A percentile compares a stretch with the other conserved stretches of the same genome.
Conservation (phyloP, 2,113 vertebrate species). For the Mola mola region DNA sequence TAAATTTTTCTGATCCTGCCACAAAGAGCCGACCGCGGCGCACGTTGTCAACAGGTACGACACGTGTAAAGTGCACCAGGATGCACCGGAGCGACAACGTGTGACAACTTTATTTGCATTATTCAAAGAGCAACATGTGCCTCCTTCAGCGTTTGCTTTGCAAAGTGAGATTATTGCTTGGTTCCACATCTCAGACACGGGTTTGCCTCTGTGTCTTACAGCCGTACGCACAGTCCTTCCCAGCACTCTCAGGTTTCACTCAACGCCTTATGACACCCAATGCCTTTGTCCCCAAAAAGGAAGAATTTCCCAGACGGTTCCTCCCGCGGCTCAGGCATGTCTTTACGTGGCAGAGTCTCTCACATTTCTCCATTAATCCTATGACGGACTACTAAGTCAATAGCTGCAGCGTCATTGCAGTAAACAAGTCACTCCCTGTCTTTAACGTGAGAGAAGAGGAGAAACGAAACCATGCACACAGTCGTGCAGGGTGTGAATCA, state of each 20-base stretch:
- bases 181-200: background rate
- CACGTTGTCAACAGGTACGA: background rate
- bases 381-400: conserved; percentile 38
- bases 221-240: conserved; percentile 10
- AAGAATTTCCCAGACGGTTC: conserved; percentile 29
- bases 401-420: conserved; percentile 30
- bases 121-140: conserved; percentile 32
- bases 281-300: conserved; percentile 38
- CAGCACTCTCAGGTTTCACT: conserved; percentile 47
- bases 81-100: conserved; percentile 26
- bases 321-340: conserved; percentile 26
- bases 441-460: conserved; percentile 30
- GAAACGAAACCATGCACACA: conserved; percentile 52
- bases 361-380: conserved; percentile 3
- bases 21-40: too few relatives aligned
- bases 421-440: conserved; percentile 28
- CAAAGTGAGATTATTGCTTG: background rate
- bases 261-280: conserved; percentile 25
- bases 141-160: background rate
- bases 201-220: background rate
- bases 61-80: background rate
- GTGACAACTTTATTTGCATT: conserved; percentile 42
- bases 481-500: conserved; percentile 41
- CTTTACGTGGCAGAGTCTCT: conserved; percentile 6
- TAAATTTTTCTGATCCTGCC: too few relatives aligned